These are phyloP conservation scores for Malachius bipustulatus DNA, from an alignment of 2,888 invertebrate genomes.

Conservation along the genomic window DNA sequence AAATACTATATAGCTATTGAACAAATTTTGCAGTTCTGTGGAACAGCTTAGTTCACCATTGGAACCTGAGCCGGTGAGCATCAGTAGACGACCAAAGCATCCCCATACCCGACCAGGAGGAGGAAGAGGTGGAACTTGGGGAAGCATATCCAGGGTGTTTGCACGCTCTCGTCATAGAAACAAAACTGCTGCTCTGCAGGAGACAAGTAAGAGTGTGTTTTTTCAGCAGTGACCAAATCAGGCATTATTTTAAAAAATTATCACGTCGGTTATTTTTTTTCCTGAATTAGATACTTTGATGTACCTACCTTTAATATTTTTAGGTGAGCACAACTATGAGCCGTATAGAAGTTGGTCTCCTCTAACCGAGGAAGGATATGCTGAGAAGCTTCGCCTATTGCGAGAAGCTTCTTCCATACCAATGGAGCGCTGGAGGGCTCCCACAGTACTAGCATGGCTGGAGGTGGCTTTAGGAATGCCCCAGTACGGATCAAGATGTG, in stretches of 20 bases:
- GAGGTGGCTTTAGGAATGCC: constrained; percentile 92
- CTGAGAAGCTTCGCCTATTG: constrained; percentile 62
- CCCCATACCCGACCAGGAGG: constrained; percentile 35
- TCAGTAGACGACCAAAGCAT: constrained; percentile 34
- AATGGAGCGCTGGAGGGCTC: constrained; percentile 83
- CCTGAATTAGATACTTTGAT: too few species aligned
- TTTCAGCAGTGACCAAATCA: too few species aligned
- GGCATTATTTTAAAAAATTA: too few species aligned
- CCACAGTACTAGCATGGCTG: constrained; percentile 88
- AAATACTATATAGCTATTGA: too few species aligned
- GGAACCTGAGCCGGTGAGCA: constrained; percentile 46
- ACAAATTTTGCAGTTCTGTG: constrained; percentile 55
- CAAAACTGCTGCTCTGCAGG: constrained; percentile 55
- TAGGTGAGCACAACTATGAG: constrained; percentile 36
- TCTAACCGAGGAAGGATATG: constrained; percentile 57
- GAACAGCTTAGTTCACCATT: constrained; percentile 75
- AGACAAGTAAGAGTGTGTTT: constrained; percentile 47
- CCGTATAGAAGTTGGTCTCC: constrained; percentile 51
- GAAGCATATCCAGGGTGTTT: constrained; percentile 82
- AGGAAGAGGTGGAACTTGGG: constrained; percentile 75
- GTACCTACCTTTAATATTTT: too few species aligned
- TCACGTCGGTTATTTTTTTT: too few species aligned
- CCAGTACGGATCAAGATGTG: constrained; percentile 79
- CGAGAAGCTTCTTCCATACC: constrained; percentile 76
- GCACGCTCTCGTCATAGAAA: constrained; percentile 76